Percentiles rank a stretch among this genome's conserved stretches.
Conservation (phyloP, 2,113 vertebrate genomes). For the Ailuropoda melanoleuca region DNA sequence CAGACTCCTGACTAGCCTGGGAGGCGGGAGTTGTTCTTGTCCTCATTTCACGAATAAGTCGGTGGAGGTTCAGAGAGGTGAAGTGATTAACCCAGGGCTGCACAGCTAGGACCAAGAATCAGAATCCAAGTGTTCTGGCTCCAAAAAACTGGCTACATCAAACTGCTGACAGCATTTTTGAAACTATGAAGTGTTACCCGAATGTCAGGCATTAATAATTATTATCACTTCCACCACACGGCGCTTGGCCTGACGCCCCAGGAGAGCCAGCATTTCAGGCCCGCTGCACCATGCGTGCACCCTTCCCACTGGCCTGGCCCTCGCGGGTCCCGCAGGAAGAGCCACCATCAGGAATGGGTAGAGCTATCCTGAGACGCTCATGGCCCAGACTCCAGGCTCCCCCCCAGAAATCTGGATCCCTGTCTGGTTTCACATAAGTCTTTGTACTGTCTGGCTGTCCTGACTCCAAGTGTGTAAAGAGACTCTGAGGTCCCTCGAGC, state of each 20-base stretch:
- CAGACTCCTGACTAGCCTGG: background rate
- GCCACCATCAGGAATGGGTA: rapidly evolving
- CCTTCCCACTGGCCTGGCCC: background rate
- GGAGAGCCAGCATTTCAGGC: background rate
- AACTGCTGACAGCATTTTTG: conserved; percentile 39
- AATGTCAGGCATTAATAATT: conserved; percentile 34
- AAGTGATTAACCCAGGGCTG: background rate
- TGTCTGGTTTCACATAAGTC: background rate
- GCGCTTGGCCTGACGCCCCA: background rate
- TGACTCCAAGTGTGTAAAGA: background rate
- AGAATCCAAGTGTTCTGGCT: background rate
- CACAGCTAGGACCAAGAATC: background rate
- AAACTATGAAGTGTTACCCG: conserved; percentile 39
- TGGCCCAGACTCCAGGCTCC: background rate
- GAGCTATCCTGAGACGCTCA: background rate
- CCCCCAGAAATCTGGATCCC: background rate
- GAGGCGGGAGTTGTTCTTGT: background rate
- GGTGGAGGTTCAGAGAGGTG: background rate
- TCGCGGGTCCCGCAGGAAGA: rapidly evolving
- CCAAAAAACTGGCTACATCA: background rate
- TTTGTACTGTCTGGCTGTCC: background rate
- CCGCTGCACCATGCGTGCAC: rapidly evolving
- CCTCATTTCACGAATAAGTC: background rate
- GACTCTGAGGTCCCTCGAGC: background rate
- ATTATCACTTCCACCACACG: background rate